Base-by-base conservation (phyloP, 1,140 invertebrate species). In the Elysia chlorotica region DNA sequence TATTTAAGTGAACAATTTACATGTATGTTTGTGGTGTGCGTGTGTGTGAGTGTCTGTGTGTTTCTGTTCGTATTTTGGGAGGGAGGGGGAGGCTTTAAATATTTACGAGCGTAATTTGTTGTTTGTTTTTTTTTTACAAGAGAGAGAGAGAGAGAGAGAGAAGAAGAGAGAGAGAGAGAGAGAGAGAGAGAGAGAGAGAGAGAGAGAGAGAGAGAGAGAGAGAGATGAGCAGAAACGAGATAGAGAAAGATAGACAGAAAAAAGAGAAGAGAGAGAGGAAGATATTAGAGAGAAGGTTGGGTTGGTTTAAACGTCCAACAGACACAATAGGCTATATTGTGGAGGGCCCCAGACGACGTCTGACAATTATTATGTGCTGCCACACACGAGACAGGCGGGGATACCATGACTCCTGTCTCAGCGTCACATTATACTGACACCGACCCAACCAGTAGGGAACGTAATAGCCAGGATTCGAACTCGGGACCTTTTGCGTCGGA, bases 21-120 rank as follows among this genome's bases (percentile, higher is more conserved):
- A 56, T 71, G 66, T 76, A 65, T 74, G 66, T 71, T 37, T 74
- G 38, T 71, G 63, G 57, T 74, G 57, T 71, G 59, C 71, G 67
- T 65, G 59, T 74, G 61, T 63, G 67, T 74, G 67, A 65, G 57
- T 74, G 67, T 71, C 37, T 71, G 67, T 71, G 67, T 74, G 67
- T 70, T 37, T 76, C 71, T 70, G 54, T 65, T 59, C 74, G 63
- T 65, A 71, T 70, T 59, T 68, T 65, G 62, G 10, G 0, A 33
- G 1, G 33, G 62, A 65, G 30, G 25, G 28, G 4, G 17, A 70
- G 33, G 35, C 5, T 4, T 28, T 59, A 35, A 19, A 30, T n/a
- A n/a, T n/a, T n/a, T n/a, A n/a, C n/a, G n/a, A n/a, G n/a, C n/a
- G n/a, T n/a, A n/a, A n/a, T n/a, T n/a, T n/a, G n/a, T n/a, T n/a